Evolutionary conservation across 1,140 invertebrate species (phyloP).

Genomic region (Leptinotarsa lineolata): DNA sequence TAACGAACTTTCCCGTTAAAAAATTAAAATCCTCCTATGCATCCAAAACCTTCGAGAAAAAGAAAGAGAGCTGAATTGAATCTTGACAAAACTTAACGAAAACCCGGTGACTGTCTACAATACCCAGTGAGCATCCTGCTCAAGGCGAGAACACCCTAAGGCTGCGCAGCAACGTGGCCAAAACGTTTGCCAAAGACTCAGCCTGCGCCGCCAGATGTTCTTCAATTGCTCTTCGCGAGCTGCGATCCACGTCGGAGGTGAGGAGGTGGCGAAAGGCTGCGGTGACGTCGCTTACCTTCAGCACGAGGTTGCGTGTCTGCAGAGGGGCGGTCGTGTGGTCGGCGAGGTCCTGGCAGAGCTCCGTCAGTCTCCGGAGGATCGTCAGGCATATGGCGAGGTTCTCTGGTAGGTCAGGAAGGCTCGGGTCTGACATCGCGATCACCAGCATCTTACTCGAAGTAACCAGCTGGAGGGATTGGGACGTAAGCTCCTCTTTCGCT

Average conservation of each 20-base stretch:
- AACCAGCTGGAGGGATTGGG: slow-evolving; percentile 79
- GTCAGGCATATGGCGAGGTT: slow-evolving; percentile 73
- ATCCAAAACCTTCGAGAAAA: too few relatives aligned
- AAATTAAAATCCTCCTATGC: too few relatives aligned
- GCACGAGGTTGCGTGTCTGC: slow-evolving; percentile 77
- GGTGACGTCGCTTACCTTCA: slow-evolving; percentile 78
- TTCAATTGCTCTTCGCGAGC: slow-evolving; percentile 59
- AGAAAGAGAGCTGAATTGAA: too few relatives aligned
- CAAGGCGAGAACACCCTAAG: slow-evolving; percentile 79
- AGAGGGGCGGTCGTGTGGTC: slow-evolving; percentile 74
- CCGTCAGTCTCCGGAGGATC: slow-evolving; percentile 68
- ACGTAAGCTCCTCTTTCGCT: slow-evolving; percentile 76
- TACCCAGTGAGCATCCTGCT: neutral
- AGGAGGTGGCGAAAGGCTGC: slow-evolving; percentile 75
- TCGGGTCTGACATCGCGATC: slow-evolving; percentile 71
- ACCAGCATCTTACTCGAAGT: slow-evolving; percentile 83
- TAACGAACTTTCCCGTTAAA: too few relatives aligned
- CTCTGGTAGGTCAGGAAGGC: slow-evolving; percentile 62
- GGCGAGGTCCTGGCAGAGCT: slow-evolving; percentile 73
- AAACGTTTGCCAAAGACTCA: slow-evolving; percentile 77
- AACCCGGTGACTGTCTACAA: too few relatives aligned
- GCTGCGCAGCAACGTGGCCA: slow-evolving; percentile 79
- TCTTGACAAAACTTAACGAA: too few relatives aligned
- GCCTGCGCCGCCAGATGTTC: slow-evolving; percentile 73
- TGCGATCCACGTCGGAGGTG: slow-evolving; percentile 63